phyloP scores from a whole-genome alignment of 2,113 vertebrate species.

The Trinectes maculatus region DNA sequence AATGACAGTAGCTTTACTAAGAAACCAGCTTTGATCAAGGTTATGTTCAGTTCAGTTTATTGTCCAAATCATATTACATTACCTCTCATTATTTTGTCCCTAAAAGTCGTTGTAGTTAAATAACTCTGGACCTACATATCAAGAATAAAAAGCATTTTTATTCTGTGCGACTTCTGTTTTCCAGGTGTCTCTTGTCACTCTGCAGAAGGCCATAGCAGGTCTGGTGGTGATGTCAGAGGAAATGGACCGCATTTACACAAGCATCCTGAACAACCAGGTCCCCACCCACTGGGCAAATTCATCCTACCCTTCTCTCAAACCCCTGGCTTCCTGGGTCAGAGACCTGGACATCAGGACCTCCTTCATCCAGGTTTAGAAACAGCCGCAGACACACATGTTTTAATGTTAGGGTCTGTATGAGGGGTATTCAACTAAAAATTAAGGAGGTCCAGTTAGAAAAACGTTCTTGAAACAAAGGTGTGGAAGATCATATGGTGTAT shows the following conservation, averaged over 20 bases:
- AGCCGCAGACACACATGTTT: background rate
- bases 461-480: too few species aligned
- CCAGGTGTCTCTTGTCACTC: constrained; percentile 79
- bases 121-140: background rate
- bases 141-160: background rate
- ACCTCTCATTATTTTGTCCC: too few species aligned
- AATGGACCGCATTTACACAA: constrained; percentile 85
- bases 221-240: constrained; percentile 87
- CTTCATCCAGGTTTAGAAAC: constrained; percentile 81
- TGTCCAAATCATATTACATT: too few species aligned
- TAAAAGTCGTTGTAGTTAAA: too few species aligned
- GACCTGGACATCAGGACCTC: constrained; percentile 82
- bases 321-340: constrained; percentile 82
- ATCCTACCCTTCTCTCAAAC: constrained; percentile 84
- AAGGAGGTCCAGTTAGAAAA: too few species aligned
- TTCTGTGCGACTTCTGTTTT: background rate
- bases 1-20: background rate
- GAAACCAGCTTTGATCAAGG: background rate
- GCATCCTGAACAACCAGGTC: constrained; percentile 86
- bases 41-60: too few species aligned
- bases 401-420: background rate
- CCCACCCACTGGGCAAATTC: constrained; percentile 76
- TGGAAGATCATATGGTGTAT: too few species aligned
- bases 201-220: constrained; percentile 84
- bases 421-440: too few species aligned